Percentiles rank a stretch among this genome's conserved stretches.
These are phyloP conservation scores for Drosophila ezoana DNA, from an alignment of 2,888 invertebrate species.

Conservation along the genomic window DNA sequence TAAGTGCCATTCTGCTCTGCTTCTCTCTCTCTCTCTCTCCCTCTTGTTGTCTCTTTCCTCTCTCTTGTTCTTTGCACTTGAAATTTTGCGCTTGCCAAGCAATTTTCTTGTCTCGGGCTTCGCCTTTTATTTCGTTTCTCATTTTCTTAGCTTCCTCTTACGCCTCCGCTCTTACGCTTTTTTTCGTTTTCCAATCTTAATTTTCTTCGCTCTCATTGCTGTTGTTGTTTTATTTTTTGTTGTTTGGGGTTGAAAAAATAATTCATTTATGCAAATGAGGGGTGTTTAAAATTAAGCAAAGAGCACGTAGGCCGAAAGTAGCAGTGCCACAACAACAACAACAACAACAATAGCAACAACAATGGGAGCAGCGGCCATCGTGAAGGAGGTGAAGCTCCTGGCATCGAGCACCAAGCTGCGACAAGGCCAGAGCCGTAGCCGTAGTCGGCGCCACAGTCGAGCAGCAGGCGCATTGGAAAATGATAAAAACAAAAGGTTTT, in stretches of 20 bases:
- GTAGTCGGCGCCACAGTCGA: conserved; percentile 10
- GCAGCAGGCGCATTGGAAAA: conserved; percentile 70
- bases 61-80: conserved; percentile 58
- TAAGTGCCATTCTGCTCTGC: conserved; percentile 68
- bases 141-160: conserved; percentile 45
- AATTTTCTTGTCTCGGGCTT: conserved; percentile 50
- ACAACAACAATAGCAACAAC: conserved; percentile 20
- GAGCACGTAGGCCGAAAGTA: conserved; percentile 78
- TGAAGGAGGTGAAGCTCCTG: conserved; percentile 67
- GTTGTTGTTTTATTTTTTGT: conserved; percentile 21
- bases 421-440: conserved; percentile 1
- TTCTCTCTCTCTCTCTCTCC: conserved; percentile 3
- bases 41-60: conserved; percentile 10
- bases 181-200: conserved; percentile 74
- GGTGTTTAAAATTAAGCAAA: conserved; percentile 81
- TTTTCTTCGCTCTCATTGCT: conserved; percentile 59
- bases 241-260: conserved; percentile 81
- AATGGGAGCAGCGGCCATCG: conserved; percentile 57
- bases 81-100: conserved; percentile 75
- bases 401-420: conserved; percentile 23
- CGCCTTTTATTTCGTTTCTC: conserved; percentile 62
- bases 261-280: conserved; percentile 83
- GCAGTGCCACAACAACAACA: conserved; percentile 49
- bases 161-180: conserved; percentile 29
- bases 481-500: conserved; percentile 78